phyloP scores from a whole-genome alignment of 2,797 vertebrate species.

The Sandelia bainsii region DNA sequence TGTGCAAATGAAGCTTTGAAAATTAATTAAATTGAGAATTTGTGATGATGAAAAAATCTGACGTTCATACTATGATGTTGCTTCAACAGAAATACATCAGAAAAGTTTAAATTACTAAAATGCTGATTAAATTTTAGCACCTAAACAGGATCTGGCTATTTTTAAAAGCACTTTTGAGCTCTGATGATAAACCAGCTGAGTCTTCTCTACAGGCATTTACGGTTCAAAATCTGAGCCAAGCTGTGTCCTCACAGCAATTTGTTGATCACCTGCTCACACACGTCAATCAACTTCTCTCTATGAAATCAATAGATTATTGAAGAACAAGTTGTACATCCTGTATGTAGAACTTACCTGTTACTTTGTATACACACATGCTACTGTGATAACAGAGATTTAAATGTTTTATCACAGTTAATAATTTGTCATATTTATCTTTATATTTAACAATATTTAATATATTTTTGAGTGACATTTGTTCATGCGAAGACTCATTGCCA shows the following conservation, averaged over 20 bases:
- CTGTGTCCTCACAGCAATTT: slow-evolving; percentile 49
- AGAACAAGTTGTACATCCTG: slow-evolving; percentile 1
- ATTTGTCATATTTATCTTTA: background rate
- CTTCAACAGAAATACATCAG: too few species aligned
- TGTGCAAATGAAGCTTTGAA: background rate
- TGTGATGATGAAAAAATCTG: background rate
- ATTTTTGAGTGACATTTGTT: background rate
- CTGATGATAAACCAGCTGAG: slow-evolving; percentile 43
- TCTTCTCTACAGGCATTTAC: slow-evolving; percentile 40
- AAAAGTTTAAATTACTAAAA: background rate
- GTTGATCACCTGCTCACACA: slow-evolving; percentile 36
- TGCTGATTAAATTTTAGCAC: background rate
- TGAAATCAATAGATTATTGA: slow-evolving; percentile 18
- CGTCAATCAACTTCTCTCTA: slow-evolving; percentile 35
- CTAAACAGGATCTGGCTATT: slow-evolving; percentile 38
- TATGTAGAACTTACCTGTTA: background rate
- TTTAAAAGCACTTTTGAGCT: slow-evolving; percentile 49
- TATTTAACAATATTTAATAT: background rate
- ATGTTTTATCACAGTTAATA: background rate
- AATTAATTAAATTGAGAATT: background rate
- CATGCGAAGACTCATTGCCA: background rate
- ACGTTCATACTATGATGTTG: background rate
- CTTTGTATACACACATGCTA: background rate
- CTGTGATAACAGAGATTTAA: background rate
- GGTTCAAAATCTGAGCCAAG: slow-evolving; percentile 38